Evolutionary conservation across 2,113 vertebrate species (phyloP), one percentile per base, ranked within the genome.

Genomic region (Bothrops jararaca): DNA sequence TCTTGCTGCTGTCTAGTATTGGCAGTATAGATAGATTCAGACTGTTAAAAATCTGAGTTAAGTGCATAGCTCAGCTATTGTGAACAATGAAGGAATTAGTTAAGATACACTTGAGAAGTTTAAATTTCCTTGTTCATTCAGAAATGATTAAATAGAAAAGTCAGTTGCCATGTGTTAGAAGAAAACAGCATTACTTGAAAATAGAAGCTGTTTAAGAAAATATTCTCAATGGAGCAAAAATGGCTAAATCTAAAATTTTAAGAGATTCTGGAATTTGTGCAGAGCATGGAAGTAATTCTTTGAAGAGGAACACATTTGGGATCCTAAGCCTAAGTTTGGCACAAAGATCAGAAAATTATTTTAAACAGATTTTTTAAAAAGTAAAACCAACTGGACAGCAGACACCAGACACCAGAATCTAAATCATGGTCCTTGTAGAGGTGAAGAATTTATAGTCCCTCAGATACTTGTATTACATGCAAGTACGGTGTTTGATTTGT

Each of bases 61-160:
- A 90, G 50, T 45, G 29, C 54, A 94, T 88, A 91, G 92, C 34
- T 94, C 69, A 89, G n/a, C 58, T 29, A 91, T 50, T 89, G 88
- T 13, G 24, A 91, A 89, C 80, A 58, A 42, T 4, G 48, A 85
- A 88, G 54, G 26, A 50, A 57, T 48, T 45, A 93, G 89, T n/a
- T 93, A 95, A 92, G 64, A 89, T 50, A 88, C 23, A 64, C 91
- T 74, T 90, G 86, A 34, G 29, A 85, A 26, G 29, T 88, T 92
- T 93, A 95, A 95, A 89, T 91, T 95, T 93, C 74, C 57, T 54
- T 74, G 52, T 52, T 80, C 86, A 10, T 23, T 58, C 80, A 64
- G 86, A 50, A 92, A 54, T 92, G 91, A 91, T 89, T 93, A 80
- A 94, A 26, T 50, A 90, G 39, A 94, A 89, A 93, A 92, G 15